phyloP scores from a whole-genome alignment of 2,888 invertebrate genomes.

The Coleophora flavipennella region DNA sequence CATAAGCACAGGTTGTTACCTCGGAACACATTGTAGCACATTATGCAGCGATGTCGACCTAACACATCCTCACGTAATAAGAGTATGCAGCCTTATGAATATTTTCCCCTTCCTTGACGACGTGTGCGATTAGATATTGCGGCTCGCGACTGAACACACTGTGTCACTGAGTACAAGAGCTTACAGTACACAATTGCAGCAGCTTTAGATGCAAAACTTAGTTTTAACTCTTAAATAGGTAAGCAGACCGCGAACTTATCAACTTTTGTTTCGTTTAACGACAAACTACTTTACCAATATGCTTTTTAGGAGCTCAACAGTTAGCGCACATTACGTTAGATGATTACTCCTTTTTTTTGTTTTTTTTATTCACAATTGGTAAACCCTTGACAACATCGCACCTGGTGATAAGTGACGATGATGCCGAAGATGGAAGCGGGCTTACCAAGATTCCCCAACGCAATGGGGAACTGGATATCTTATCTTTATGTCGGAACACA shows the following conservation, averaged over 20 bases:
- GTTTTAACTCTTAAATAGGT: conserved; percentile 21
- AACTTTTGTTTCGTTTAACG: conserved; percentile 20
- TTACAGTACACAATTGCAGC: conserved; percentile 3
- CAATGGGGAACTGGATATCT: no score
- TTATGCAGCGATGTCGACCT: conserved; percentile 53
- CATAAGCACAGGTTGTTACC: conserved; percentile 66
- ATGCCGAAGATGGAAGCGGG: no score
- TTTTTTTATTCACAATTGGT: no score
- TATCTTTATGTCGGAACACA: no score
- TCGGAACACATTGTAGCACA: conserved; percentile 64
- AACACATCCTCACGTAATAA: conserved; percentile 53
- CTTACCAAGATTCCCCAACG: no score
- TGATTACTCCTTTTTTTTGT: background rate
- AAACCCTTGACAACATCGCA: no score
- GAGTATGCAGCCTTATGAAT: conserved; percentile 56
- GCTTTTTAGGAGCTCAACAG: background rate
- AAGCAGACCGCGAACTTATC: conserved; percentile 25
- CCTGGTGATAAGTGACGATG: no score
- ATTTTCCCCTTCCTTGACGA: conserved; percentile 42
- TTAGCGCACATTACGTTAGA: background rate
- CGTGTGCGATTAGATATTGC: conserved; percentile 39
- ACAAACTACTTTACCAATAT: background rate
- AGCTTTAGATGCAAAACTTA: conserved; percentile 30
- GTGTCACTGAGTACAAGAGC: no score
- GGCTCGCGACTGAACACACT: background rate